Evolutionary conservation across 2,888 invertebrate genomes (phyloP).

Genomic region (Ochlodes sylvanus): DNA sequence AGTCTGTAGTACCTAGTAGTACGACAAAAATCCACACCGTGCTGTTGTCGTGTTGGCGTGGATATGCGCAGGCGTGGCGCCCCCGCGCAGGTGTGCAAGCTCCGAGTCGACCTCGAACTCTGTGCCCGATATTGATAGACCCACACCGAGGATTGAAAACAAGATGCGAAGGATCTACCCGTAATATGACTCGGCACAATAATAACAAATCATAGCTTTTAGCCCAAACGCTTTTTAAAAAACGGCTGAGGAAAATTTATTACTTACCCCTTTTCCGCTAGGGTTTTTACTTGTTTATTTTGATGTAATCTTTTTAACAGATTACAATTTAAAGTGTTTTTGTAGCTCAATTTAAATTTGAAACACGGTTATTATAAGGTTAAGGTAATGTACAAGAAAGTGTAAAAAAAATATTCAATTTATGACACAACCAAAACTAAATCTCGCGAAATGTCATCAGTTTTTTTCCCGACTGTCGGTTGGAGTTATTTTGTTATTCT

Average conservation of each 20-base stretch:
- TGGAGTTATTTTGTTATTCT: too few relatives aligned
- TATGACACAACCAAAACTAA: too few relatives aligned
- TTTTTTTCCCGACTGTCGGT: too few relatives aligned
- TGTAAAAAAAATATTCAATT: too few relatives aligned
- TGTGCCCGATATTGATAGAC: slow-evolving; percentile 52
- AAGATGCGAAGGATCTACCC: slow-evolving; percentile 38
- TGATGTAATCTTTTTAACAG: not conserved
- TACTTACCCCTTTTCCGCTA: slow-evolving; percentile 1
- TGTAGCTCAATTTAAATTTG: not conserved
- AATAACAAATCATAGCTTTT: slow-evolving; percentile 14
- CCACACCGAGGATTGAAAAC: slow-evolving; percentile 41
- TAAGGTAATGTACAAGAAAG: too few relatives aligned
- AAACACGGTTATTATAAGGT: too few relatives aligned
- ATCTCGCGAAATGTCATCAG: too few relatives aligned
- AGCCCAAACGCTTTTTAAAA: slow-evolving; percentile 2
- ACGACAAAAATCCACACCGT: slow-evolving; percentile 69
- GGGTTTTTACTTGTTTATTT: not conserved
- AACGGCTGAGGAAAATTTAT: slow-evolving; percentile 5
- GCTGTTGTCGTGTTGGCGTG: slow-evolving; percentile 79
- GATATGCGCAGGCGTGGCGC: slow-evolving; percentile 72
- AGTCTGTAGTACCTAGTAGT: slow-evolving; percentile 84
- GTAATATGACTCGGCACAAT: slow-evolving; percentile 28
- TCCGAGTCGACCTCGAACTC: slow-evolving; percentile 70
- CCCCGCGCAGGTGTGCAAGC: slow-evolving; percentile 51
- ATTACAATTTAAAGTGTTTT: not conserved